A percentile compares a stretch with the other conserved stretches of the same genome.
These are phyloP conservation scores for Amblyopsis rosae DNA, from an alignment of 2,113 vertebrate genomes.

Conservation along the genomic window DNA sequence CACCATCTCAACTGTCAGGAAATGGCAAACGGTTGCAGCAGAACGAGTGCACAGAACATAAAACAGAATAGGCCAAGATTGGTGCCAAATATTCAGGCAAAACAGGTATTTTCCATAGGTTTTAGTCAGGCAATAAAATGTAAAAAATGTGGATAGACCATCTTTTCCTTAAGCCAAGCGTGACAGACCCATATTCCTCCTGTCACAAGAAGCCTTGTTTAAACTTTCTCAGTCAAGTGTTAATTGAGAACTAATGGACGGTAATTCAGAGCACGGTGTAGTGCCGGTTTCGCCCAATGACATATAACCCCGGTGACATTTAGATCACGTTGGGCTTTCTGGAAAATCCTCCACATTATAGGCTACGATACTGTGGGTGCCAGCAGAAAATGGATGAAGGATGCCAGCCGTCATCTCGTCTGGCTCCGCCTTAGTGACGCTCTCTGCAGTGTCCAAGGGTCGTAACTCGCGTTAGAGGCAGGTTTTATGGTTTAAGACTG, in stretches of 20 bases:
- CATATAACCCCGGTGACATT: slow-evolving; percentile 54
- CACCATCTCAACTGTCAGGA: slow-evolving; percentile 68
- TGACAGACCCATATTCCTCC: slow-evolving; percentile 54
- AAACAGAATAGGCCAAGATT: slow-evolving; percentile 52
- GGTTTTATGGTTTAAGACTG: slow-evolving; percentile 77
- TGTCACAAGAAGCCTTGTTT: slow-evolving; percentile 59
- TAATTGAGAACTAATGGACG: slow-evolving; percentile 72
- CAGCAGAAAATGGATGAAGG: slow-evolving; percentile 51
- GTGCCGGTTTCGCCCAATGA: slow-evolving; percentile 40
- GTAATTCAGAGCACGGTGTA: slow-evolving; percentile 51
- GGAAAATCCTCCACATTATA: slow-evolving; percentile 50
- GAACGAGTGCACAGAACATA: slow-evolving; percentile 57
- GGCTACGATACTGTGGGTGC: slow-evolving; percentile 28
- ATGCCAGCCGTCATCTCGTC: slow-evolving; percentile 64
- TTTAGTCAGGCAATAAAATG: slow-evolving; percentile 71
- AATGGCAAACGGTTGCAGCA: slow-evolving; percentile 53
- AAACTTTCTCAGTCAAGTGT: slow-evolving; percentile 63
- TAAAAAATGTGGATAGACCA: slow-evolving; percentile 66
- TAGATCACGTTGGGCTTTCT: slow-evolving; percentile 49
- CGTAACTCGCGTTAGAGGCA: slow-evolving; percentile 72
- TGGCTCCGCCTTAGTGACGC: slow-evolving; percentile 70
- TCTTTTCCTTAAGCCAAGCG: slow-evolving; percentile 52
- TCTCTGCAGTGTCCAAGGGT: slow-evolving; percentile 67
- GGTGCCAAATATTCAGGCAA: slow-evolving; percentile 73
- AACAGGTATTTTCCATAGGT: slow-evolving; percentile 72